Base-by-base conservation (phyloP, 2,113 vertebrate species). In the Smithornis capensis region DNA sequence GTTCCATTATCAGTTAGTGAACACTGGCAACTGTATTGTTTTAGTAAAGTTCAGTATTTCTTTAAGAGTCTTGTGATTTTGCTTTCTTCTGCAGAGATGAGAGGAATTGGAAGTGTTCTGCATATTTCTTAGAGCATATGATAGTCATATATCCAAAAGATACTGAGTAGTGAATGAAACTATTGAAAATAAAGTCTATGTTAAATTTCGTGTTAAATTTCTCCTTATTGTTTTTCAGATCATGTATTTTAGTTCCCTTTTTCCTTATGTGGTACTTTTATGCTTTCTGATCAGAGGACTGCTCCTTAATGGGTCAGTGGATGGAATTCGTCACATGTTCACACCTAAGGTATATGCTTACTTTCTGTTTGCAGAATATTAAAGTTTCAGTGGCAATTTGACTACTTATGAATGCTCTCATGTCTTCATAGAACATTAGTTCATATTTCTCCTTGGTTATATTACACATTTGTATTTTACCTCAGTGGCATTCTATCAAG, bases 211-310 rank as follows among this genome's bases (percentile, higher is more conserved):
- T n/a, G 44, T 74, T 65, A 79, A 50, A 67, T 50, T 68, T 80
- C 9, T 83, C 91, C 83, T 89, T 60, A n/a, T 80, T 97, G 47
- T 92, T 84, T 98, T 96, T 64, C 98, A 99, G 99, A 98, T 99
- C 94, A 99, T 99, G 99, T 99, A 99, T 97, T 99, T 99, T 98
- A 99, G 99, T 97, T 99, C 99, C 87, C 97, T 99, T 92, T 99
- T 99, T 82, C 99, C 99, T 3, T 99, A 99, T 62, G 97, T 99
- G 80, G 99, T 99, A 83, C 97, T 99, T 95, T 94, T 99, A 44
- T 99, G 99, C 97, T 99, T 99, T 98, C 97, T 99, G 97, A 97
- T 99, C 82, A 98, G 99, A 97, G 97, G 98, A 17, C 96, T 99
- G 60, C 98, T 99, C 49, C 98, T 99, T 92, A 98, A 98, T 92